Percentiles rank a stretch among this genome's conserved stretches.
phyloP scores from a whole-genome alignment of 2,113 vertebrate species.

The Amazona vittata region DNA sequence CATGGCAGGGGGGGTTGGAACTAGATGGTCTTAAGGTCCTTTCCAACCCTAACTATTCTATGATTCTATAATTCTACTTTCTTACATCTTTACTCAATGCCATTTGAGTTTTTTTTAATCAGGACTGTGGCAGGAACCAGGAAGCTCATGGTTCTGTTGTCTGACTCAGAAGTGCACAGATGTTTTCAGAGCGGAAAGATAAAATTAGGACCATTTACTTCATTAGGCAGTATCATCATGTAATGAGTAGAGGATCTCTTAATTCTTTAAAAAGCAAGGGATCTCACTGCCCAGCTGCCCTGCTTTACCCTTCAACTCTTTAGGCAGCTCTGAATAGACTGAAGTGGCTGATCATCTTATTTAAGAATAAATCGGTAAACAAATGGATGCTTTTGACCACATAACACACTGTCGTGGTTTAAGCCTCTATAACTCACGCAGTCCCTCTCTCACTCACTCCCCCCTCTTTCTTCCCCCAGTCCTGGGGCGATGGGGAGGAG shows the following conservation, averaged over 20 bases:
- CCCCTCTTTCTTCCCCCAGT: no score
- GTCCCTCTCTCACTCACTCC: no score
- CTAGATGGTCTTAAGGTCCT: no score
- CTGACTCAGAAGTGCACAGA: slow-evolving; percentile 47
- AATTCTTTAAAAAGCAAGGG: background rate
- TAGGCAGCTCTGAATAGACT: background rate
- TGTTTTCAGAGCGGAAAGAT: slow-evolving; percentile 22
- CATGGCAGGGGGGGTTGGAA: no score
- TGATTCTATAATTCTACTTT: background rate
- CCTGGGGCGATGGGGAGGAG: no score
- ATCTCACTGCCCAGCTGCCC: background rate
- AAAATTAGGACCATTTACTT: slow-evolving; percentile 42
- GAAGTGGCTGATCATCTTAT: background rate
- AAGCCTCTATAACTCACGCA: no score
- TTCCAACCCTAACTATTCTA: no score
- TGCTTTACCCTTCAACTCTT: background rate
- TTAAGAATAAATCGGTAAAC: background rate
- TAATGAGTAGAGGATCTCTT: background rate
- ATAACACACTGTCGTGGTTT: no score
- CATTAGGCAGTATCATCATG: background rate
- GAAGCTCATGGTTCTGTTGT: slow-evolving; percentile 17
- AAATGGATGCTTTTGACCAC: background rate
- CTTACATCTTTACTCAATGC: background rate
- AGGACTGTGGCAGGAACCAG: slow-evolving; percentile 29
- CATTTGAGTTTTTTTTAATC: slow-evolving; percentile 6